Evolutionary conservation across 2,113 vertebrate genomes (phyloP), one percentile per base, ranked within the genome.

Genomic region (Beaufortia kweichowensis): DNA sequence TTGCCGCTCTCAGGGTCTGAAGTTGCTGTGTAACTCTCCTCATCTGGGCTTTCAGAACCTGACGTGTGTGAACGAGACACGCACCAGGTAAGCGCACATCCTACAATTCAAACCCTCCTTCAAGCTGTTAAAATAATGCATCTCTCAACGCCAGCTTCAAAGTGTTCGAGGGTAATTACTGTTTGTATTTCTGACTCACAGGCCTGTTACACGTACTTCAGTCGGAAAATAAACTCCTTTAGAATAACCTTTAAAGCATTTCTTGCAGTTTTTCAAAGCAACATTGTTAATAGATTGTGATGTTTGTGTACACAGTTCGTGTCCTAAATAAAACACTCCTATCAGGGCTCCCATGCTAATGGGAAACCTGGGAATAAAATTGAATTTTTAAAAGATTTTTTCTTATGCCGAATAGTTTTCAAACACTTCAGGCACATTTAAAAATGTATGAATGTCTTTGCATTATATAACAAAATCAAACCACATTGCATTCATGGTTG

Each of bases 11-110:
- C 61, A 92, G 92, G 39, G 46, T 26, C 85, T 81, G 71, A 91
- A 83, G 33, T 75, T 82, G 14, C 84, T 82, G 65, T 79, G 84
- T 59, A 88, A 77, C 11, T 41, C 71, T 21, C 76, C 84, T n/a
- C 70, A 39, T 3, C 86, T 90, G 29, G 89, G 89, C 77, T 91
- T 91, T 78, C 81, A 77, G 69, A 89, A 92, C 81, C 79, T 92
- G 39, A 85, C 92, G 33, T 71, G 21, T 24, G 68, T 93, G 67
- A 88, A 78, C 0, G 91, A 93, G 82, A 91, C 79, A 0, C 86
- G 90, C 69, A 92, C 91, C 55, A 91, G 91, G 91, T 92, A 84
- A 78, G 73, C 53, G 46, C 23, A 61, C 35, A 48, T 61, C 56
- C 28, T 77, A 19, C 63, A 48, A 46, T 23, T 61, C 70, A 7